Base-by-base conservation (phyloP, 2,888 invertebrate species). In the Tryphoninae sp. region DNA sequence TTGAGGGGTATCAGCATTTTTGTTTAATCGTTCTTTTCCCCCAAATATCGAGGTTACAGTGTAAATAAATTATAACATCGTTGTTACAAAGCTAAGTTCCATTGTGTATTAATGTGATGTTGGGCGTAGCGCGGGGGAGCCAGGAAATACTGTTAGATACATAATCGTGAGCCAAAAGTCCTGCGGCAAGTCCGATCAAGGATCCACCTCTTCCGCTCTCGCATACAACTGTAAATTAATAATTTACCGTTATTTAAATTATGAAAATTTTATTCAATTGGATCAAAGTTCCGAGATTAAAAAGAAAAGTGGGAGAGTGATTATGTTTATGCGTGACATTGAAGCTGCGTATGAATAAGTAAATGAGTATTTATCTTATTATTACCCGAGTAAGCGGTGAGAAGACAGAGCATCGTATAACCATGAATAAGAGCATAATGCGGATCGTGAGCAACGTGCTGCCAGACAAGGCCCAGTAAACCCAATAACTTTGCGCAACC, bases 361-460 rank as follows among this genome's bases (percentile, higher is more conserved):
- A 51, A 11, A 51, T 19, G 19, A 19, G n/a, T 19, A 16, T 55
- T 55, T 55, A 16, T 55, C 4, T 55, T 55, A n/a, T 55, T 55
- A 75, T 87, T 90, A 95, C 95, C 95, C 86, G 94, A 94, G 87
- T 95, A 95, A 0, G 95, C 94, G 80, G 94, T 94, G 45, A 94
- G 91, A 80, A 95, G 93, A 0, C 95, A 94, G 9, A 95, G 92
- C 22, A 94, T 92, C 73, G 94, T 94, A 87, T 96, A 96, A 0
- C 93, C 92, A 78, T 94, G 93, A 2, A 96, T 95, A 1, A 96
- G 93, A 40, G 88, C 76, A 65, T 90, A 89, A 79, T 91, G 89
- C 2, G 88, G 86, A 68, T 88, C 88, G 0, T 88, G 86, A 3
- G 88, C 87, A 26, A 89, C 87, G 49, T 89, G 87, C 49, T 89